Base-by-base conservation (phyloP, 2,888 invertebrate species). In the Mythimna albipuncta region DNA sequence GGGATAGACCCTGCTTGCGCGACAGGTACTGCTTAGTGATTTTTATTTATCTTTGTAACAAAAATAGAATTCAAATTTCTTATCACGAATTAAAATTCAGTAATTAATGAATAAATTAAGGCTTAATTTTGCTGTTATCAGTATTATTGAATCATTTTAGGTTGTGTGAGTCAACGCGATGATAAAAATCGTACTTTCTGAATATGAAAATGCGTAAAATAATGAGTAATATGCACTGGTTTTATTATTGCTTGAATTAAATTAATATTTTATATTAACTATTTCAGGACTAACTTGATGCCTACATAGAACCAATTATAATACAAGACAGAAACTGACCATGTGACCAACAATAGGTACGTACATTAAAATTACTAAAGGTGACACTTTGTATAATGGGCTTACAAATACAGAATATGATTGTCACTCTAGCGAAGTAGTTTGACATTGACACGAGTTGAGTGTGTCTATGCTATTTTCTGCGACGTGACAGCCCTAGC, bases 401-500 rank as follows among this genome's bases (percentile, higher is more conserved):
- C 35, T 65, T 32, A 74, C 61, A 57, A 54, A 69, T 64, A 72
- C 67, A 66, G 67, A 75, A 61, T 64, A 80, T 72, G 62, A 80
- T 68, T 76, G 71, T 62, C 71, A 75, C 59, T 69, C 59, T 65
- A 61, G 74, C 62, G 55, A 79, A 84, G 79, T 75, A 79, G 79
- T 80, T 81, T 79, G 72, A 81, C 83, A 87, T 88, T 86, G 82
- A 83, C 79, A 83, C 69, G 77, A 77, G 77, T 66, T 81, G 67
- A 73, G 70, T 73, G 75, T 77, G 58, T 74, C 77, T 72, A 74
- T 78, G 67, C 61, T 61, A 41, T 41, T 61, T 68, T 59, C 21
- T 55, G 41, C 52, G n/a, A n/a, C 55, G 70, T 21, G 79, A 58
- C 72, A 84, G 72, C 77, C 75, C 69, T 80, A 69, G 82, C 78